Conservation (phyloP, 1,140 invertebrate species). For the Drosophila jambulina region DNA sequence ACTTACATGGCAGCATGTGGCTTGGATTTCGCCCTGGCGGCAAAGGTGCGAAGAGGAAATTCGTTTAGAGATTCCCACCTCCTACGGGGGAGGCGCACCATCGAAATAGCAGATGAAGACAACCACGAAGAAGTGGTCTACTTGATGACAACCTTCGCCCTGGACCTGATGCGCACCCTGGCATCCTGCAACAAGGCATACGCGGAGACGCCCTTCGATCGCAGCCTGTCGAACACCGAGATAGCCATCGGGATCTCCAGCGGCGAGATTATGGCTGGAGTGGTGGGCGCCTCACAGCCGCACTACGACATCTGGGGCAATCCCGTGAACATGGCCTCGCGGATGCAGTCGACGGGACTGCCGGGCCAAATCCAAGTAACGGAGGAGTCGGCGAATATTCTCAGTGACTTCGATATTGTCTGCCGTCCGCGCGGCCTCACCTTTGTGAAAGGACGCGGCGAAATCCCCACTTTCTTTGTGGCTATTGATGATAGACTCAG, state of each 20-base stretch:
- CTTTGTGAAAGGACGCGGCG: constrained; percentile 31
- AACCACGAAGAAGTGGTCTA: constrained; percentile 43
- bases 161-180: constrained; percentile 61
- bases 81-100: not conserved
- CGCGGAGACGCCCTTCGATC: constrained; percentile 1
- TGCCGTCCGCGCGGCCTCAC: constrained; percentile 30
- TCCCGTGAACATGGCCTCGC: constrained; percentile 96
- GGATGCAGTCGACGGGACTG: constrained; percentile 94
- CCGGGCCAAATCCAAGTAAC: constrained; percentile 93
- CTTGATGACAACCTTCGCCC: constrained; percentile 57
- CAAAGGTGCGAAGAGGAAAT: not conserved
- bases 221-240: constrained; percentile 88
- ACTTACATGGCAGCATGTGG: constrained; percentile 98
- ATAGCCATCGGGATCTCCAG: constrained; percentile 89
- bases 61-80: not conserved
- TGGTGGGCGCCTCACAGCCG: constrained; percentile 94
- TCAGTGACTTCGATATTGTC: constrained; percentile 84
- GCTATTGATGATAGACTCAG: constrained; percentile 12
- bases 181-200: constrained; percentile 40
- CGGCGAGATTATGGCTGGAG: constrained; percentile 88
- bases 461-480: constrained; percentile 45
- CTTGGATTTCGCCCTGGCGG: constrained; percentile 86
- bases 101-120: not conserved
- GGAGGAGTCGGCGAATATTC: constrained; percentile 89
- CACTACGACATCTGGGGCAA: constrained; percentile 95